Conservation (phyloP, 2,888 invertebrate species). For the Caenorhabditis virilis region DNA sequence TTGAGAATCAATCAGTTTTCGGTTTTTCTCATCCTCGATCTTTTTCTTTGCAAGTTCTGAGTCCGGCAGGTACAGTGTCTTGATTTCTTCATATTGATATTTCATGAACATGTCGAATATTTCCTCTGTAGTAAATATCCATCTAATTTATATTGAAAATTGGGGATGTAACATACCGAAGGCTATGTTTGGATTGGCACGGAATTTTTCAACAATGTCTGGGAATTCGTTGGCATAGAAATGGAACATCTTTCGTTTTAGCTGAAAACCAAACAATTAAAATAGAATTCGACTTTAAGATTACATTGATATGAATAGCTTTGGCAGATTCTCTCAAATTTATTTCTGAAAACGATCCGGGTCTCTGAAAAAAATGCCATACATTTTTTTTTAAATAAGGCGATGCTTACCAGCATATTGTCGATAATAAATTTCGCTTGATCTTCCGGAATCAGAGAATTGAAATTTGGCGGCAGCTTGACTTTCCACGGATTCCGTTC, state of each 20-base stretch:
- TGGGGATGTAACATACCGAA: conserved; percentile 1
- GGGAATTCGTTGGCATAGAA: background rate
- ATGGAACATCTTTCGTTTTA: background rate
- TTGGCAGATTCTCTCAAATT: background rate
- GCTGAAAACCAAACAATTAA: background rate
- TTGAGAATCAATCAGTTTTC: no score
- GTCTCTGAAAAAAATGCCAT: background rate
- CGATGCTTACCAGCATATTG: no score
- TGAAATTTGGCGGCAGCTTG: no score
- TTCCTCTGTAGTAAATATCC: conserved; percentile 23
- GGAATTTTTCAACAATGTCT: background rate
- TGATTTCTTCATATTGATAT: conserved; percentile 3
- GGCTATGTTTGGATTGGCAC: background rate
- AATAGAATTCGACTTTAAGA: background rate
- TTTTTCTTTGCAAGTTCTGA: no score
- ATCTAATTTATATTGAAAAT: background rate
- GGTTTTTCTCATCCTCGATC: no score
- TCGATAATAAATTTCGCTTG: no score
- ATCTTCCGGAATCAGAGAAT: no score
- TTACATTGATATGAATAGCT: background rate
- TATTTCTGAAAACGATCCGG: background rate
- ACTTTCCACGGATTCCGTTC: no score
- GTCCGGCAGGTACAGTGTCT: no score
- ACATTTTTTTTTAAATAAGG: background rate
- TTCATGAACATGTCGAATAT: conserved; percentile 8